phyloP scores from a whole-genome alignment of 2,888 invertebrate species.

The Eucera pruinosa region DNA sequence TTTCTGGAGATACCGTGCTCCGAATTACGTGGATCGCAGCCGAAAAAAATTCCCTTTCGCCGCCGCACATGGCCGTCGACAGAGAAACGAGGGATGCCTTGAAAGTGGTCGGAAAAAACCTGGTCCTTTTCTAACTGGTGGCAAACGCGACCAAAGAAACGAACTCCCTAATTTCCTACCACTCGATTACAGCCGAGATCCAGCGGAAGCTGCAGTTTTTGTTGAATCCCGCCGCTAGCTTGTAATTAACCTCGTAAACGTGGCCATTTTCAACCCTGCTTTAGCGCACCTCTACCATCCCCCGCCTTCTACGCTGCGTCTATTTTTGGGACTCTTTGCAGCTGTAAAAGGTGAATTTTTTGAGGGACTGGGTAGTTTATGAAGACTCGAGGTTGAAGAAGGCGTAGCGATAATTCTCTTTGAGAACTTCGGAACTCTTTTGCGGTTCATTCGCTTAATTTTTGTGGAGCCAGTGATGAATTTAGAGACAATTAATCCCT shows the following conservation, averaged over 20 bases:
- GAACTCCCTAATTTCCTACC: conserved; percentile 40
- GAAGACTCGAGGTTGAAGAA: no score
- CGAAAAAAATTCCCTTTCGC: conserved; percentile 4
- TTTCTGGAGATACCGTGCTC: conserved; percentile 19
- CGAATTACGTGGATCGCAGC: conserved; percentile 16
- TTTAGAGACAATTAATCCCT: no score
- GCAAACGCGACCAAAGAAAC: conserved; percentile 27
- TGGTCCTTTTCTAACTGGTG: background rate
- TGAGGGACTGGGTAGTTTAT: no score
- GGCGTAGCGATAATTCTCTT: no score
- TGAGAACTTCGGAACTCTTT: no score
- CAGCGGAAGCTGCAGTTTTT: conserved; percentile 12
- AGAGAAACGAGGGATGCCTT: conserved; percentile 27
- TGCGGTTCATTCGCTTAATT: no score
- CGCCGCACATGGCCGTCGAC: background rate
- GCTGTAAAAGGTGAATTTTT: no score
- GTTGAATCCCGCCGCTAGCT: conserved; percentile 13
- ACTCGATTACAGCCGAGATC: conserved; percentile 43
- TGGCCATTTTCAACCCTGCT: background rate
- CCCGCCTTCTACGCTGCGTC: background rate
- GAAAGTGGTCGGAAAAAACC: conserved; percentile 18
- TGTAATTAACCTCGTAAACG: conserved; percentile 26
- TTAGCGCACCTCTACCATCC: background rate
- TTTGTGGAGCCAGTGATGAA: no score
- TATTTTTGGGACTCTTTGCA: background rate